Evolutionary conservation across 2,797 vertebrate species (phyloP), one percentile per base, ranked within the genome.

Genomic region (Rhinella marina): DNA sequence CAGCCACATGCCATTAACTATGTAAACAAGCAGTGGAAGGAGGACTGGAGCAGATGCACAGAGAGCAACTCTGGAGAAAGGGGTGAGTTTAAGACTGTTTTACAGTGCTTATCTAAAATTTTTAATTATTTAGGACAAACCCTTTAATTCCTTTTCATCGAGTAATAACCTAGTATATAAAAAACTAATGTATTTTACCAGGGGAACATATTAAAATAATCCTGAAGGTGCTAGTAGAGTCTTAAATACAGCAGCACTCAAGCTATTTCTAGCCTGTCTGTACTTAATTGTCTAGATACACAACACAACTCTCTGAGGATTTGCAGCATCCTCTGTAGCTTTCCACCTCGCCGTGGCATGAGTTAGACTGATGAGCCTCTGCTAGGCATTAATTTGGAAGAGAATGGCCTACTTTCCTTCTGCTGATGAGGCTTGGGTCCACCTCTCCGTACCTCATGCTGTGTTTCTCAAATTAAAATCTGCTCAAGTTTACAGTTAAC

Each of bases 291-390:
- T 81, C 77, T 81, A 41, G 32, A 86, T 86, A 72, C 78, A 81
- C 27, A 86, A 72, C 32, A 54, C 77, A 81, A 79, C 13, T 56
- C 85, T 70, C 77, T 2, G 29, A 81, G 77, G 78, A 81, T 73
- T 73, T 16, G 7, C 59, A 32, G 41, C 62, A 48, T 64, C 19
- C 61, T 77, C n/a, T 66, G 27, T 64, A 85, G 57, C 56, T 62
- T 78, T 86, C 62, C 25, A 48, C 64, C 76, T 80, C 76, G n/a
- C 27, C 57, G 52, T 48, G 64, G 64, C 13, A 59, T 70, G 41
- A 66, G 77, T 56, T 79, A 81, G 83, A 86, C 66, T 86, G 84
- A 86, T 86, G 84, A 80, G 77, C 62, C 81, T 72, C 64, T 64
- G 32, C 14, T 77, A 85, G 72, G 77, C 59, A 85, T 85, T 75